phyloP scores from a whole-genome alignment of 1,140 invertebrate genomes.

The Leptinotarsa defecta region DNA sequence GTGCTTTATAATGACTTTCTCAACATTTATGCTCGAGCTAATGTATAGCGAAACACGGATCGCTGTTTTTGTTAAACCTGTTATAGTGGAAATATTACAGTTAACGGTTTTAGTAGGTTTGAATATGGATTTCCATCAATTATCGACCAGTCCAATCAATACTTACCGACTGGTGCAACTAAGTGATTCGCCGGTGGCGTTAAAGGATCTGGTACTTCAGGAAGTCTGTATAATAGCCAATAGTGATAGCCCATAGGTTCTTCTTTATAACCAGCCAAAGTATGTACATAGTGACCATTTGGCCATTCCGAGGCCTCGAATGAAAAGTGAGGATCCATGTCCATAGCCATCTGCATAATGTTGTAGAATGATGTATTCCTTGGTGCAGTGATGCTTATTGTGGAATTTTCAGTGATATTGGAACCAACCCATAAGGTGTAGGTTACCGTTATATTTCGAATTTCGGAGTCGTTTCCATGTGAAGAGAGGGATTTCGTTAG shows the following conservation, averaged over 20 bases:
- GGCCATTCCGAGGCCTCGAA: constrained; percentile 80
- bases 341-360: constrained; percentile 82
- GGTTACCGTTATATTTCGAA: constrained; percentile 73
- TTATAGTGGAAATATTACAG: too few species aligned
- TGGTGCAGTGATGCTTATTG: constrained; percentile 68
- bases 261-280: constrained; percentile 81
- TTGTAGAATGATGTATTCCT: constrained; percentile 83
- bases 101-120: too few species aligned
- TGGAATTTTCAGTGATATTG: constrained; percentile 77
- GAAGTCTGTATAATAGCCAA: constrained; percentile 82
- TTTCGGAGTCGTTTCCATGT: constrained; percentile 65
- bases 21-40: too few species aligned
- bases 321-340: constrained; percentile 67
- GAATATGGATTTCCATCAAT: too few species aligned
- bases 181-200: constrained; percentile 81
- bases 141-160: too few species aligned
- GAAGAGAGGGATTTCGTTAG: constrained; percentile 48
- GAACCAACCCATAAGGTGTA: constrained; percentile 86
- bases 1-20: too few species aligned
- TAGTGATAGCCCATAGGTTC: constrained; percentile 87
- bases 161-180: constrained; percentile 78
- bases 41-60: too few species aligned
- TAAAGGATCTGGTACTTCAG: constrained; percentile 73
- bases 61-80: too few species aligned
- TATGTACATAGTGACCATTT: constrained; percentile 88